Evolutionary conservation across 2,888 invertebrate species (phyloP).

Genomic region (Arrhopalites spinosus): DNA sequence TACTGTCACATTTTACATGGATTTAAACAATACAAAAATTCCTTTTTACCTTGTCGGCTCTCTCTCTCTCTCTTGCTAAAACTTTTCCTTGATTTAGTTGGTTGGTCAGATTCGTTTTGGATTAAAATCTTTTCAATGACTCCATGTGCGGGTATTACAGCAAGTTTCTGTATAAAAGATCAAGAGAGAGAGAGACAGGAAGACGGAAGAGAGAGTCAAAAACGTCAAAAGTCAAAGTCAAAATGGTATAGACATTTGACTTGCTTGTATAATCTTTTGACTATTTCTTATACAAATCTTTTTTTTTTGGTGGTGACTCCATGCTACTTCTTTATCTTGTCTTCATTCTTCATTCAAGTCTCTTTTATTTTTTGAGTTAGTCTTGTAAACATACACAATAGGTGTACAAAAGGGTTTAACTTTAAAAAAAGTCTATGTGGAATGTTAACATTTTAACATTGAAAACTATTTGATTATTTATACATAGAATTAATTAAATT

Average conservation of each 20-base stretch:
- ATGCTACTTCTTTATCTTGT: not conserved
- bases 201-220: not conserved
- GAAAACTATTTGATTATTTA: too few species aligned
- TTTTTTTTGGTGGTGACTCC: not conserved
- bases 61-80: conserved; percentile 13
- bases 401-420: too few species aligned
- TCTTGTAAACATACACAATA: too few species aligned
- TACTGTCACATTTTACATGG: too few species aligned
- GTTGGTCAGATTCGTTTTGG: conserved; percentile 30
- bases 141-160: not conserved
- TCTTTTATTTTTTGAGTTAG: not conserved
- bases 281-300: not conserved
- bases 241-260: conserved; percentile 7
- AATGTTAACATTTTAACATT: too few species aligned
- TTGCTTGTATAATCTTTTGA: not conserved
- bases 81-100: conserved; percentile 24
- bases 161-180: not conserved
- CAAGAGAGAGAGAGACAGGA: not conserved
- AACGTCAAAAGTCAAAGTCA: conserved; percentile 19
- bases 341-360: not conserved
- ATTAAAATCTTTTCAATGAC: conserved; percentile 16
- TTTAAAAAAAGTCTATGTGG: too few species aligned
- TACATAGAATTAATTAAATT: too few species aligned
- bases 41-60: not conserved
- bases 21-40: too few species aligned